Conservation (phyloP, 2,797 vertebrate genomes). For the Ibycter americanus region DNA sequence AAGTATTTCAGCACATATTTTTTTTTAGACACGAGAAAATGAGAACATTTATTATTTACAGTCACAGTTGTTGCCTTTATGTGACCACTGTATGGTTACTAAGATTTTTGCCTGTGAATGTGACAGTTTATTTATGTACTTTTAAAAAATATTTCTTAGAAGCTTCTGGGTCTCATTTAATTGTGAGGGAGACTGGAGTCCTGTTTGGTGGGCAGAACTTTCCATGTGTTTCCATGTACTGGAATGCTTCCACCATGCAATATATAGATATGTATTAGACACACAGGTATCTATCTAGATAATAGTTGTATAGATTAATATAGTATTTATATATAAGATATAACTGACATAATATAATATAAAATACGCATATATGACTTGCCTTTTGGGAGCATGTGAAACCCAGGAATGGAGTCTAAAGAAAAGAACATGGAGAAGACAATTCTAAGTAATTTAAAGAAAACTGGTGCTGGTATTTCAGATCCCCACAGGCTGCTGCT, state of each 20-base stretch:
- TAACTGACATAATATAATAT: too few species aligned
- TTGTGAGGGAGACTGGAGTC: background rate
- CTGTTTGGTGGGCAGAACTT: background rate
- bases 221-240: background rate
- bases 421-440: background rate
- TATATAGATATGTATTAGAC: background rate
- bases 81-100: background rate
- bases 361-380: background rate
- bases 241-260: background rate
- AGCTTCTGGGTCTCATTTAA: background rate
- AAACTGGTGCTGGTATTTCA: background rate
- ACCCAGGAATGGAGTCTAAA: background rate
- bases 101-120: background rate
- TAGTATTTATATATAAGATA: background rate
- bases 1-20: background rate
- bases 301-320: background rate
- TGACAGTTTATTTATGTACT: background rate
- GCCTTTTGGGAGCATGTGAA: background rate
- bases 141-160: background rate
- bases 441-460: background rate
- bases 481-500: background rate
- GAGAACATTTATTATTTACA: background rate
- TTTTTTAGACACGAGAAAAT: background rate
- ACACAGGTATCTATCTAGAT: background rate
- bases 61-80: background rate